Percentiles rank a stretch among this genome's conserved stretches.
Evolutionary conservation across 2,113 vertebrate genomes (phyloP).

Genomic region (Peromyscus polionotus): DNA sequence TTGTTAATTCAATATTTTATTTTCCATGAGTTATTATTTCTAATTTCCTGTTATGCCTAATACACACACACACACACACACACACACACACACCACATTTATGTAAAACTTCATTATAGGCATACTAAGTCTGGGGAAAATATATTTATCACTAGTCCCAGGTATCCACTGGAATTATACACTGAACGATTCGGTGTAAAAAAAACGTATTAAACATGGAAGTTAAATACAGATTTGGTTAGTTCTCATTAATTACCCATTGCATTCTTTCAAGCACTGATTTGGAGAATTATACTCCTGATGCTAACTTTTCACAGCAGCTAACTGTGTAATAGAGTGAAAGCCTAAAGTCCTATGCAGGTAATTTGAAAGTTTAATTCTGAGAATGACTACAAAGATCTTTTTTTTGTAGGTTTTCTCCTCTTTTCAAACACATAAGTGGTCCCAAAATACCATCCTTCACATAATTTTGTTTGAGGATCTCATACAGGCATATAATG

Average conservation of each 20-base stretch:
- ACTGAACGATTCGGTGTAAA: slow-evolving; percentile 12
- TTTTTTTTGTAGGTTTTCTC: not conserved
- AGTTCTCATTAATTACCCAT: slow-evolving; percentile 36
- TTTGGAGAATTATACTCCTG: slow-evolving; percentile 3
- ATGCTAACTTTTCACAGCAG: slow-evolving; percentile 43
- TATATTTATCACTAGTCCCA: not conserved
- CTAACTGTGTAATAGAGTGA: not conserved
- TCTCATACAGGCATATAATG: not conserved
- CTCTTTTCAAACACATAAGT: slow-evolving; percentile 56
- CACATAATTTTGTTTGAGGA: slow-evolving; percentile 6
- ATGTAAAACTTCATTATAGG: not conserved
- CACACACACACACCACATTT: not conserved
- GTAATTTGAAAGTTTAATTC: not conserved
- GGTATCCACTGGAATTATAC: not conserved
- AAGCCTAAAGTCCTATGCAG: not conserved
- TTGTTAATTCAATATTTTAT: not conserved
- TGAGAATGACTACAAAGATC: slow-evolving; percentile 36
- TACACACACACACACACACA: no score
- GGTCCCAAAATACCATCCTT: slow-evolving; percentile 2
- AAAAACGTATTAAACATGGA: not conserved
- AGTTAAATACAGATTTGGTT: not conserved
- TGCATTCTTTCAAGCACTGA: not conserved
- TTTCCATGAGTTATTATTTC: not conserved
- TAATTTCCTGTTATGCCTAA: not conserved
- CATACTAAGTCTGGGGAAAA: not conserved